These are phyloP conservation scores for Cisticola juncidis DNA, from an alignment of 2,113 vertebrate species.

Conservation along the genomic window DNA sequence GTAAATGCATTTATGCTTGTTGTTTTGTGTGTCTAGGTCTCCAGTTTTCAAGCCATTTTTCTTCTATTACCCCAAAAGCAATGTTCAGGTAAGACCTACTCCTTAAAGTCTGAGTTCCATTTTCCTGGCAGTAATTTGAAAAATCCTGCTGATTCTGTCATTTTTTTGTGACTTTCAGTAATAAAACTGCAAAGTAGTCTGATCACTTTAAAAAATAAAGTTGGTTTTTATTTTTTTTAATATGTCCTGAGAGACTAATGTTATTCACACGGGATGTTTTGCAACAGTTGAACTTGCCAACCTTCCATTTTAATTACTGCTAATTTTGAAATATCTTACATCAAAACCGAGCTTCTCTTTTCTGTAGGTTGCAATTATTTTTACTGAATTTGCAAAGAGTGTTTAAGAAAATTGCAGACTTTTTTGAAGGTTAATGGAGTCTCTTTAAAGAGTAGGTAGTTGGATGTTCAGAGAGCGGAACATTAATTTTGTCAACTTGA, in stretches of 20 bases:
- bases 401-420: background rate
- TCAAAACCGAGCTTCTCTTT: background rate
- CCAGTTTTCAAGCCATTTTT: slow-evolving; percentile 87
- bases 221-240: background rate
- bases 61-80: slow-evolving; percentile 81
- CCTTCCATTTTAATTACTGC: background rate
- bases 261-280: background rate
- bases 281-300: background rate
- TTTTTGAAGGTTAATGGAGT: background rate
- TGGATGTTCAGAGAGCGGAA: background rate
- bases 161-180: background rate
- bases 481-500: background rate
- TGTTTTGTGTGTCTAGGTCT: slow-evolving; percentile 70
- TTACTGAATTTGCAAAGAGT: background rate
- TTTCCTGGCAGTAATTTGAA: background rate
- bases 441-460: background rate
- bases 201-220: background rate
- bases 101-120: background rate
- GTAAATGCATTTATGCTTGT: background rate
- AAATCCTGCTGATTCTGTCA: background rate
- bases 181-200: background rate
- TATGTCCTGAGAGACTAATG: background rate
- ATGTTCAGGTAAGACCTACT: slow-evolving; percentile 55
- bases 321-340: background rate
- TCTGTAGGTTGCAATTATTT: background rate